Base-by-base conservation (phyloP, 2,113 vertebrate genomes). In the Myodes glareolus region DNA sequence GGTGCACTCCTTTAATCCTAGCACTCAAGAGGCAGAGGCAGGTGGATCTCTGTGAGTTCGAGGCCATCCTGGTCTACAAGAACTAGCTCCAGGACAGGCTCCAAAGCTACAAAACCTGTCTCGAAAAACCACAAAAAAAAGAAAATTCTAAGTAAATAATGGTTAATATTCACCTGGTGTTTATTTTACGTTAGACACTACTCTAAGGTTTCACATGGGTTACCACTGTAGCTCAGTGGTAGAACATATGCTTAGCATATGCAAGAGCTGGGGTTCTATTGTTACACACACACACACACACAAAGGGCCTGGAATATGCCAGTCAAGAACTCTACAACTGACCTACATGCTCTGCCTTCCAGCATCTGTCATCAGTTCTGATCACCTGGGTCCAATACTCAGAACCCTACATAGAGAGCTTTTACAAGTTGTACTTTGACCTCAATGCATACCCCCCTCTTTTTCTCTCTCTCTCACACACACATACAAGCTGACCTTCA, bases 91-190 rank as follows among this genome's bases (percentile, higher is more conserved):
- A 55, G 14, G 52, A 55, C 52, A 55, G 52, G 14, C 52, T 52
- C 52, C 13, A 14, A 52, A 52, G 52, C 52, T 52, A 52, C 52
- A 52, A 10, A 52, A 45, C 14, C 5, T 58, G 55, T 58, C 55
- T 58, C 6, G 0, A 21, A 58, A 58, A 58, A 58, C 5, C 55
- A 58, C 55, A 19, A 21, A 58, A 58, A 58, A 58, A 58, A 58
- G 19, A 58, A 39, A 89, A 90, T 87, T 93, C 36, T 94, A 63
- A 91, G 91, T 70, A 45, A 77, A 52, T 70, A 58, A 92, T 27
- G 78, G 33, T 75, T 55, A 76, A 25, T 33, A 77, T 90, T 47
- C 42, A 93, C 42, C 55, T 86, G 19, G 58, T 36, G 16, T 36
- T 96, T 95, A 55, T 80, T 81, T 39, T 31, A 45, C 6, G 19